These are phyloP conservation scores for Micrasema longulum DNA, from an alignment of 1,140 invertebrate genomes.

Conservation along the genomic window DNA sequence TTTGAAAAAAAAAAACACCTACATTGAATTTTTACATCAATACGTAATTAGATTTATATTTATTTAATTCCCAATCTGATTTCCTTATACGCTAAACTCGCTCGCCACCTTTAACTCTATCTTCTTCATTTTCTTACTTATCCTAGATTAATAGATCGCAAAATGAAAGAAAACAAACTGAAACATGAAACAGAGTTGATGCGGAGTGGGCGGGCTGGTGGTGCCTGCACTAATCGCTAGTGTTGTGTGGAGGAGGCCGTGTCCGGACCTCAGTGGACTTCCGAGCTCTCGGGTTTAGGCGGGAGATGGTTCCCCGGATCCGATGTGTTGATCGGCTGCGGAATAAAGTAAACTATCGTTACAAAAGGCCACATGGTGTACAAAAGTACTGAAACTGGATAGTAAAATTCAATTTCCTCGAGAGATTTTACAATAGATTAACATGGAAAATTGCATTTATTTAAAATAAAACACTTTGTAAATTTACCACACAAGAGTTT, in stretches of 20 bases:
- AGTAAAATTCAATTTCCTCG: too few species aligned
- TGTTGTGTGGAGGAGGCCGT: constrained; percentile 38
- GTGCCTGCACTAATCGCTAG: too few species aligned
- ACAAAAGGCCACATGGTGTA: too few species aligned
- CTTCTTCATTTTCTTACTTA: constrained; percentile 33
- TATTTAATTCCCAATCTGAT: constrained; percentile 17
- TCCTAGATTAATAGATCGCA: constrained; percentile 17
- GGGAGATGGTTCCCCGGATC: constrained; percentile 75
- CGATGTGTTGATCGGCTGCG: constrained; percentile 73
- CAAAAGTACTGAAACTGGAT: too few species aligned
- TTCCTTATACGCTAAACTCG: constrained; percentile 27
- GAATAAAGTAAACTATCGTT: constrained; percentile 26
- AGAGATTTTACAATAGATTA: neutral
- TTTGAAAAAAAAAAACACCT: constrained; percentile 25
- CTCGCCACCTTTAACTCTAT: constrained; percentile 19
- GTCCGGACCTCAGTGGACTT: too few species aligned
- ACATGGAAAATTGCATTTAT: neutral
- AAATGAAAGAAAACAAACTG: constrained; percentile 25
- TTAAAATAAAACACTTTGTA: too few species aligned
- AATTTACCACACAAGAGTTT: too few species aligned
- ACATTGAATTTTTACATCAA: constrained; percentile 33
- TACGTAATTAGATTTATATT: constrained; percentile 34
- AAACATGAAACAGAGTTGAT: constrained; percentile 10
- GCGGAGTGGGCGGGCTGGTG: constrained; percentile 20
- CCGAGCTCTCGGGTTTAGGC: constrained; percentile 71